A percentile compares a stretch with the other conserved stretches of the same genome.
Evolutionary conservation across 1,140 invertebrate species (phyloP).

Genomic region (Alviniconcha marisindica): DNA sequence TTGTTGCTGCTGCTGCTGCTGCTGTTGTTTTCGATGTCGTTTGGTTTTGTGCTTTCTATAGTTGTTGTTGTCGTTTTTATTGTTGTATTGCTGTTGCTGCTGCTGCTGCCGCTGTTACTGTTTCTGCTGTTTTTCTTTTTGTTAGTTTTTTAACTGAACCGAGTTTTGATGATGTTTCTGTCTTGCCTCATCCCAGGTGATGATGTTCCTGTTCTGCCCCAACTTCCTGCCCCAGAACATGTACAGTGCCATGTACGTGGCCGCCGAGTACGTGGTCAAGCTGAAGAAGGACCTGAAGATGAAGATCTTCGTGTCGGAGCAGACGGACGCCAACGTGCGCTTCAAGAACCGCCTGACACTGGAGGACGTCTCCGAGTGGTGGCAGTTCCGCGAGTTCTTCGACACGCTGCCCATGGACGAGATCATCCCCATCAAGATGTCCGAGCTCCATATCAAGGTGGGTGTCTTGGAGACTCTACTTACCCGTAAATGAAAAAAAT

Average conservation of each 20-base stretch:
- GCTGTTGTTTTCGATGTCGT: too few relatives aligned
- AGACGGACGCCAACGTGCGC: slow-evolving; percentile 59
- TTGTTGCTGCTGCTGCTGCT: too few relatives aligned
- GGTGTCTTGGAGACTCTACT: too few relatives aligned
- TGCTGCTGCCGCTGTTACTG: too few relatives aligned
- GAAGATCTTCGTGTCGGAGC: slow-evolving; percentile 64
- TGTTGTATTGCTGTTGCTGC: background rate
- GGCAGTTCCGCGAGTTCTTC: slow-evolving; percentile 57
- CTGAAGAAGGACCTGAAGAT: slow-evolving; percentile 66
- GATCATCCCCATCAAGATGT: slow-evolving; percentile 63
- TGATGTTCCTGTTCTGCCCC: slow-evolving; percentile 70
- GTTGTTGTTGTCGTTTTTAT: too few relatives aligned
- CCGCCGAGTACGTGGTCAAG: slow-evolving; percentile 69
- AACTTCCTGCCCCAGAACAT: slow-evolving; percentile 65
- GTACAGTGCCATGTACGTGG: slow-evolving; percentile 67
- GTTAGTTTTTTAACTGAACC: background rate
- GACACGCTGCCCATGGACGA: slow-evolving; percentile 60
- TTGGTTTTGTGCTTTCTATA: too few relatives aligned
- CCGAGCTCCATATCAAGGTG: slow-evolving; percentile 60
- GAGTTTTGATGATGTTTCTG: background rate
- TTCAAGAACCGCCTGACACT: slow-evolving; percentile 62
- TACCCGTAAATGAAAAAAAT: too few relatives aligned
- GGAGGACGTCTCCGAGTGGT: slow-evolving; percentile 66
- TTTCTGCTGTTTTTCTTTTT: too few relatives aligned
- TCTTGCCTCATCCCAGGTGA: slow-evolving; percentile 39